These are phyloP conservation scores for Podarcis raffonei DNA, from an alignment of 2,113 vertebrate species.

Conservation along the genomic window DNA sequence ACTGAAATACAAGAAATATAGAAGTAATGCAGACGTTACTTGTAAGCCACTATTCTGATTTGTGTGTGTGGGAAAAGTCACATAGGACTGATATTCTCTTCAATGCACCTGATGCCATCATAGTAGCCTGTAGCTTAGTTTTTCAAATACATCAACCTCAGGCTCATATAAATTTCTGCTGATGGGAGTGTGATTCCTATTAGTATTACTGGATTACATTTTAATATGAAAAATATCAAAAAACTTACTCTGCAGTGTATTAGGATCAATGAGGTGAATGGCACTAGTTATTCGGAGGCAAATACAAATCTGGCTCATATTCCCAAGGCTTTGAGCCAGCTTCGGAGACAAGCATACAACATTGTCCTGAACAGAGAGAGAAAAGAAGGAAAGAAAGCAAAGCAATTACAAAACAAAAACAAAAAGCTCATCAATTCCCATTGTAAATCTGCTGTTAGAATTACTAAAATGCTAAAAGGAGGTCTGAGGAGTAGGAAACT, in stretches of 20 bases:
- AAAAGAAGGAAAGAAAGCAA: neutral
- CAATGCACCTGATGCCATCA: neutral
- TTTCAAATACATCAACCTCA: too few species aligned
- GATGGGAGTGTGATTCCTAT: neutral
- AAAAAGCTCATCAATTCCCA: neutral
- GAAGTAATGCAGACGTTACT: neutral
- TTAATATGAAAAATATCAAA: neutral
- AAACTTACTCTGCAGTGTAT: constrained; percentile 90
- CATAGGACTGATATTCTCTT: neutral
- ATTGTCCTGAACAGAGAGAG: constrained; percentile 83
- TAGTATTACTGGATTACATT: neutral
- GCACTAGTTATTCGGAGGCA: constrained; percentile 91
- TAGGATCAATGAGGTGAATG: constrained; percentile 93
- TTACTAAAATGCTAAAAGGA: neutral
- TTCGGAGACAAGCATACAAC: constrained; percentile 94
- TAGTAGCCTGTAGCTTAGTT: neutral
- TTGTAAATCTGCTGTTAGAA: neutral
- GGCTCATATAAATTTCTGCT: neutral
- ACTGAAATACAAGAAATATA: constrained; percentile 71
- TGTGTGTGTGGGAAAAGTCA: neutral
- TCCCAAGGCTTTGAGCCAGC: constrained; percentile 93
- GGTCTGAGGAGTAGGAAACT: neutral
- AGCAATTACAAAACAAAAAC: neutral
- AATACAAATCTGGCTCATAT: constrained; percentile 96
- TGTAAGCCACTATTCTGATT: neutral